Evolutionary conservation across 2,888 invertebrate genomes (phyloP), one percentile per base, ranked within the genome.

Genomic region (Erebia ligea): DNA sequence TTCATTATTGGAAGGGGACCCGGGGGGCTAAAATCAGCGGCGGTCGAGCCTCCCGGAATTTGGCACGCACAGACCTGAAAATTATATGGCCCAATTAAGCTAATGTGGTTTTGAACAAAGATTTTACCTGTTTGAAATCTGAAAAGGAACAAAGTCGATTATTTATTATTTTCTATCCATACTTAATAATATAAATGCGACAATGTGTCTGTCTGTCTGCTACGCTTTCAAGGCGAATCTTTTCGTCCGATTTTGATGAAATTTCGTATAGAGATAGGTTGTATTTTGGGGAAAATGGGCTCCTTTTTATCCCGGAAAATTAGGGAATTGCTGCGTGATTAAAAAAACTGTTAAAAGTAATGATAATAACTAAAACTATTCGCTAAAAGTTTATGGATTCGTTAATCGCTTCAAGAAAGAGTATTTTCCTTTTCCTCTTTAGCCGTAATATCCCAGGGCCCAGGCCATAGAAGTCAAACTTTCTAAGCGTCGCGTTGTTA

Each of bases 1-100:
- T 84, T 83, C 80, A 82, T 84, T 87, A 82, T 78, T 81, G 80
- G 78, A 78, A 76, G 78, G 78, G 78, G 76, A 73, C 75, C 64
- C 72, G 67, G 67, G 68, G 74, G 71, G 71, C 68, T 72, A 75
- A 75, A 65, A 56, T 67, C 61, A 52, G 62, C 42, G 21, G 62
- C 67, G 67, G 52, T 67, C 62, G 54, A 42, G 68, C 61, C 61
- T 66, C 54, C 57, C 61, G 48, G 45, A 72, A 73, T 75, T 74
- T 71, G 57, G 78, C 67, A 64, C 68, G 58, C 72, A 67, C 65
- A 66, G 59, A 69, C 58, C 64, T 73, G 71, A 67, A 56, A 73
- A 73, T 72, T 75, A 62, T 64, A 64, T 67, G 57, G 13, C 56
- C 57, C 57, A 68, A 68, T 72, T 70, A 68, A 63, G 21, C 17